phyloP scores from a whole-genome alignment of 2,888 invertebrate genomes.

The Pollenia griseotomentosa region DNA sequence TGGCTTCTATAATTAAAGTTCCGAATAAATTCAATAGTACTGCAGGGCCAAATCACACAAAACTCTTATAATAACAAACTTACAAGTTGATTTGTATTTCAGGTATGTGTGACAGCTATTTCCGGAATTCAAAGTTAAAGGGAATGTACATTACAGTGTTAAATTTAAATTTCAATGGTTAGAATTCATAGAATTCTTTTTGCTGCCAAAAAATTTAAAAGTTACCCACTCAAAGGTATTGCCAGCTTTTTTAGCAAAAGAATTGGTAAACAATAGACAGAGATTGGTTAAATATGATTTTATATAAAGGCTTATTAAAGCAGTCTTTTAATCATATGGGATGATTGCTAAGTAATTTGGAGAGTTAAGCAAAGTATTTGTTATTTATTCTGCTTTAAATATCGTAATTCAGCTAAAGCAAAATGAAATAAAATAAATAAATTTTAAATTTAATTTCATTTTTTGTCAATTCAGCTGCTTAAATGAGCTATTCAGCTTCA shows the following conservation, averaged over 20 bases:
- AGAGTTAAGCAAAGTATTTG: too few relatives aligned
- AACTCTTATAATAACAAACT: not conserved
- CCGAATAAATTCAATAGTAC: not conserved
- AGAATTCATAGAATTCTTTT: constrained; percentile 10
- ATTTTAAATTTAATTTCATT: too few relatives aligned
- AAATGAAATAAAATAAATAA: too few relatives aligned
- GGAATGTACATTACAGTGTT: constrained; percentile 39
- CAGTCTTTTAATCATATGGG: not conserved
- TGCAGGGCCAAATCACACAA: not conserved
- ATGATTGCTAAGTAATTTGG: not conserved
- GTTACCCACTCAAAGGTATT: constrained; percentile 7
- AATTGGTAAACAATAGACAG: not conserved
- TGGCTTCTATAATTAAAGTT: not conserved
- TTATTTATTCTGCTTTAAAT: not conserved
- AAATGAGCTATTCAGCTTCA: too few relatives aligned
- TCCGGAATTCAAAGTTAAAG: constrained; percentile 55
- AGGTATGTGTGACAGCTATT: constrained; percentile 61
- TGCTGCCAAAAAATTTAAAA: not conserved
- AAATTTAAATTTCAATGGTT: constrained; percentile 60
- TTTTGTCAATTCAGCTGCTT: too few relatives aligned
- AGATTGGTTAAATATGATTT: not conserved
- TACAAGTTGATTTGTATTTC: constrained; percentile 38
- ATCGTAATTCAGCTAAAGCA: not conserved
- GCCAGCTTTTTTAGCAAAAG: constrained; percentile 15
- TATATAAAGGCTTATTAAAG: constrained; percentile 13